Evolutionary conservation across 2,888 invertebrate genomes (phyloP), one percentile per base, ranked within the genome.

Genomic region (Macroteleia sp.): DNA sequence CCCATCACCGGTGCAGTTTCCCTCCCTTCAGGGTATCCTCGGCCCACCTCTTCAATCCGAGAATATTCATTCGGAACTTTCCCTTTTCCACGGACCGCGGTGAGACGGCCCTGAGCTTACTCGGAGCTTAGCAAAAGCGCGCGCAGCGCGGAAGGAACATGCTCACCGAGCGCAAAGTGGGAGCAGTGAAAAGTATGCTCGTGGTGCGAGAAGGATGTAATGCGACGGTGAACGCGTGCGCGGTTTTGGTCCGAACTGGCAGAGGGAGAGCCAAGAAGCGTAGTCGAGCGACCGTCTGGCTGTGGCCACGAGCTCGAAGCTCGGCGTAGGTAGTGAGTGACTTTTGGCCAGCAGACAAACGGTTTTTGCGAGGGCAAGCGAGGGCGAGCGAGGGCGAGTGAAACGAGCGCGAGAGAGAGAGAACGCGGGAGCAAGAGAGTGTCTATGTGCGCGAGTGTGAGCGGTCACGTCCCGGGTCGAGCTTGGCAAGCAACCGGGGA

Each of bases 201-300:
- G 76, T 41, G 4, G 56, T 19, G 20, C 19, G 46, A 50, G 50
- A 36, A 61, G 50, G 69, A 62, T 25, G 50, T 41, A 6, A 1
- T 17, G n/a, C 12, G 50, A 16, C n/a, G 44, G 54, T 44, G 44
- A 59, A 56, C 77, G 71, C 77, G 56, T 70, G 79, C 76, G 73
- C 71, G 73, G 34, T 46, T 57, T 14, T 20, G 44, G 48, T 62
- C 69, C 48, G 64, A 54, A 64, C 62, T 79, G 77, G 84, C 83
- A 82, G 85, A 87, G 83, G 85, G 82, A 84, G 85, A 87, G 84
- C 86, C 85, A 87, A 88, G 86, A 82, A 87, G 85, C 87, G 87
- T 87, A 91, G 91, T 91, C 89, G 89, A 90, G 90, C 88, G 90
- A 90, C 85, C 89, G 90, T 90, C 89, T 89, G 90, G 90, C 89